Conservation (phyloP, 1,140 invertebrate genomes). For the Trachymyrmex cornetzi region DNA sequence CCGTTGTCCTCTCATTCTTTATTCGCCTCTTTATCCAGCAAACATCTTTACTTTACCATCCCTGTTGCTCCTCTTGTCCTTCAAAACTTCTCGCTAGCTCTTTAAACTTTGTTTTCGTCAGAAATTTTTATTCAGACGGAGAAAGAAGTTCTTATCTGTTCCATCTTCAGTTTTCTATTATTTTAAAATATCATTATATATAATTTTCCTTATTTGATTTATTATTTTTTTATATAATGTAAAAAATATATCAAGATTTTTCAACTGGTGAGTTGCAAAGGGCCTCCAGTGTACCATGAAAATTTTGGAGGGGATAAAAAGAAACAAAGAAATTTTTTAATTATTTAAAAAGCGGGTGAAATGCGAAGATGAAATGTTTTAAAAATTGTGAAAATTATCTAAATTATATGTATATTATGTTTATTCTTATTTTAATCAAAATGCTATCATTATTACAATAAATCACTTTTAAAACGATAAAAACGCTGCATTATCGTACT, state of each 20-base stretch:
- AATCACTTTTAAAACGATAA: too few relatives aligned
- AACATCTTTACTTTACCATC: constrained; percentile 2
- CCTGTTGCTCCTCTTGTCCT: neutral
- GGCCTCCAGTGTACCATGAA: too few relatives aligned
- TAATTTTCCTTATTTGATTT: neutral
- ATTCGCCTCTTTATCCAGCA: neutral
- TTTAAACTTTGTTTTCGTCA: neutral
- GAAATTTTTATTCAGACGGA: neutral
- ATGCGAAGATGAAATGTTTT: too few relatives aligned
- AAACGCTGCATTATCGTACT: too few relatives aligned
- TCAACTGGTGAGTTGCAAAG: too few relatives aligned
- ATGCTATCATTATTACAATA: too few relatives aligned
- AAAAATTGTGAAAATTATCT: too few relatives aligned
- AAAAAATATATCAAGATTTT: neutral
- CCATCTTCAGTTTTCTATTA: neutral
- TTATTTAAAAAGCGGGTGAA: too few relatives aligned
- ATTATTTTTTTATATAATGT: constrained; percentile 3
- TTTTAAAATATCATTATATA: neutral
- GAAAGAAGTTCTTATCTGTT: neutral
- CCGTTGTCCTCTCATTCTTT: constrained; percentile 19
- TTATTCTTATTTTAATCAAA: too few relatives aligned
- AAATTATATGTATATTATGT: too few relatives aligned
- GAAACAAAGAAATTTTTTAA: too few relatives aligned
- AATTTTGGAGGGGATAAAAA: too few relatives aligned
- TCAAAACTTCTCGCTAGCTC: neutral